Percentiles rank a stretch among this genome's conserved stretches.
Conservation (phyloP, 2,888 invertebrate genomes). For the Muscina levida region DNA sequence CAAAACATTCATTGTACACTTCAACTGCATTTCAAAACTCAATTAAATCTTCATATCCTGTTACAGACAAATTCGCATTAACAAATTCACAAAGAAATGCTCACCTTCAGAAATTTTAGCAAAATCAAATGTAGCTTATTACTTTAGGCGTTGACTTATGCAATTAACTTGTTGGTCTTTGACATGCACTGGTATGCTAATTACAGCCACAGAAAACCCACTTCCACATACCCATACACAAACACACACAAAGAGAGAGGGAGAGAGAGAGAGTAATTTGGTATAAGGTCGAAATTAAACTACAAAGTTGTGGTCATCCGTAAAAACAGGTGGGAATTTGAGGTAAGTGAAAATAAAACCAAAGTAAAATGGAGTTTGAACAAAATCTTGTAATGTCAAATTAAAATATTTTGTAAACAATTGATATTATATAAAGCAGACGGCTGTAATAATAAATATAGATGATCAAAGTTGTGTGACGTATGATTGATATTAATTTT, state of each 20-base stretch:
- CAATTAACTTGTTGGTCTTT: conserved; percentile 49
- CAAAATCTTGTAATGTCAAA: no score
- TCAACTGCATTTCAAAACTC: conserved; percentile 5
- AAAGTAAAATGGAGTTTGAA: no score
- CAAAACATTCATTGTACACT: no score
- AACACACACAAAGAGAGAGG: background rate
- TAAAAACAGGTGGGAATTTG: no score
- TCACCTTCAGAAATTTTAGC: no score
- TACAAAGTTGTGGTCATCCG: background rate
- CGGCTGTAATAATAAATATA: no score
- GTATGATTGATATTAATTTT: no score
- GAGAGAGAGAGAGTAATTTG: background rate
- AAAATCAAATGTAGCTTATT: conserved; percentile 3
- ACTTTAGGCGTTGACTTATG: conserved; percentile 39
- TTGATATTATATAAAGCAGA: no score
- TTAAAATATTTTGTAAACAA: no score
- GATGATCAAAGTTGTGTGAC: no score
- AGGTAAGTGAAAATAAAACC: no score
- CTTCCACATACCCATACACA: background rate
- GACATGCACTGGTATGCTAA: conserved; percentile 11
- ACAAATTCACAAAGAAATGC: conserved; percentile 29
- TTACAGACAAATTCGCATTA: conserved; percentile 30
- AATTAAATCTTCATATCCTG: conserved; percentile 37
- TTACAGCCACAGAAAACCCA: conserved; percentile 11
- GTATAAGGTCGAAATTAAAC: conserved; percentile 2